phyloP scores from a whole-genome alignment of 2,797 vertebrate species.

The Pelodytes ibericus region DNA sequence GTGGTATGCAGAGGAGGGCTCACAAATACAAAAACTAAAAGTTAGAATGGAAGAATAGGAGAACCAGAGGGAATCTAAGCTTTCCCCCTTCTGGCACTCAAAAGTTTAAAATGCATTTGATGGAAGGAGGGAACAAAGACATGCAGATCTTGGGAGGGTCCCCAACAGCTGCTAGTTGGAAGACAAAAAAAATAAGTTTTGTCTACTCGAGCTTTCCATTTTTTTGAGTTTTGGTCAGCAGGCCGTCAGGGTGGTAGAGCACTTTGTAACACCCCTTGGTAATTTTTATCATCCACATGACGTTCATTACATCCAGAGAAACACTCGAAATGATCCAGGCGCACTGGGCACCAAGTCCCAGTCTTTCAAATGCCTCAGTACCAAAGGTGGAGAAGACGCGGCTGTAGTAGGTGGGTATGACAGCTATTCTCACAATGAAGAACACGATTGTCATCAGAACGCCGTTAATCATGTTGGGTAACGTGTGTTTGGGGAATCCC shows the following conservation, averaged over 20 bases:
- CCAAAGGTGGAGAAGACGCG: conserved; percentile 84
- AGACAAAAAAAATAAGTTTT: conserved; percentile 33
- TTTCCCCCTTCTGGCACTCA: background rate
- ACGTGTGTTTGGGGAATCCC: conserved; percentile 89
- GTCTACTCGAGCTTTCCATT: conserved; percentile 89
- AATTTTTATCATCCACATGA: conserved; percentile 99
- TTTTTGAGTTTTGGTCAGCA: conserved; percentile 75
- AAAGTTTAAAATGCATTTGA: conserved; percentile 18
- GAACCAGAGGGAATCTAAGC: background rate
- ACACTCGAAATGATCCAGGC: conserved; percentile 88
- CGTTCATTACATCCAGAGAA: conserved; percentile 94
- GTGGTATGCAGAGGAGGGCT: background rate
- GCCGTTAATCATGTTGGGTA: conserved; percentile 91
- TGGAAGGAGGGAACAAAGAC: conserved; percentile 13
- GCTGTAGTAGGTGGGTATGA: conserved; percentile 89
- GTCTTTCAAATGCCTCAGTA: conserved; percentile 85
- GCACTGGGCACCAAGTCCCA: conserved; percentile 82
- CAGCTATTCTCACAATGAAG: conserved; percentile 89
- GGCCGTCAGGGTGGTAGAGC: conserved; percentile 75
- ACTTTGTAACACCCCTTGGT: conserved; percentile 91
- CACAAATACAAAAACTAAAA: conserved; percentile 2
- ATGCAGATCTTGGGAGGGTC: conserved; percentile 37
- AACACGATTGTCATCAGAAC: conserved; percentile 92
- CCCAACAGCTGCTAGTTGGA: conserved; percentile 43
- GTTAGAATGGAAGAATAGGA: conserved; percentile 26